These are phyloP conservation scores for Hypotaenidia okinawae DNA, from an alignment of 2,797 vertebrate genomes.

Conservation along the genomic window DNA sequence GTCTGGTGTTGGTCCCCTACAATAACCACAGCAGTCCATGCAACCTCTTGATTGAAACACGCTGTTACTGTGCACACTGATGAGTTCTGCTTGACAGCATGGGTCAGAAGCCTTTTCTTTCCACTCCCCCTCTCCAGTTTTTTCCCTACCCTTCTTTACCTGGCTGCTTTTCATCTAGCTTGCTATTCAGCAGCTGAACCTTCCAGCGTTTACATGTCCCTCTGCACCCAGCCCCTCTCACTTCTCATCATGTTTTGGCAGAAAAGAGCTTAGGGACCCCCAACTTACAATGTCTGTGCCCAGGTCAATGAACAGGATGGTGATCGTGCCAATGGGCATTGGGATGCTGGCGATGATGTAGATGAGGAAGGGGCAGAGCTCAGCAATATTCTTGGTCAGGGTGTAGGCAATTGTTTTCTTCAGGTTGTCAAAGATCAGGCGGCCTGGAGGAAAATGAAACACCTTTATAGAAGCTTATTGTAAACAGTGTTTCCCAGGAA, in stretches of 20 bases:
- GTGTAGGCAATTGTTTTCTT: conserved; percentile 86
- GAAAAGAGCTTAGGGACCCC: neutral
- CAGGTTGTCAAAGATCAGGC: conserved; percentile 84
- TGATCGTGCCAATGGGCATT: conserved; percentile 83
- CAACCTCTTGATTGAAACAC: neutral
- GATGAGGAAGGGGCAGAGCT: conserved; percentile 83
- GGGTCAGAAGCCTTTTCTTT: neutral
- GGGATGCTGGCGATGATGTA: conserved; percentile 80
- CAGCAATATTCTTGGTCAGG: conserved; percentile 84
- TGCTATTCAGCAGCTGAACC: neutral
- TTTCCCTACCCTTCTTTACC: neutral
- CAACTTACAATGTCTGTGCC: conserved; percentile 83
- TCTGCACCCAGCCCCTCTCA: neutral
- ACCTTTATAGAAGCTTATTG: neutral
- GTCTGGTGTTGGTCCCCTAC: neutral
- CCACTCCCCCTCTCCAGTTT: neutral
- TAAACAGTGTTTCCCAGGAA: neutral
- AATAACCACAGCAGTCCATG: neutral
- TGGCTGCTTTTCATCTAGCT: neutral
- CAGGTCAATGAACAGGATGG: conserved; percentile 83
- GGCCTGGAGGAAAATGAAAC: conserved; percentile 67
- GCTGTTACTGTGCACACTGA: neutral
- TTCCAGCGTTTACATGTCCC: neutral
- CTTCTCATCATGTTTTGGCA: neutral
- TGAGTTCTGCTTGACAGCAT: neutral